Percentiles rank a stretch among this genome's conserved stretches.
Conservation (phyloP, 2,888 invertebrate species). For the Odiellus spinosus region DNA sequence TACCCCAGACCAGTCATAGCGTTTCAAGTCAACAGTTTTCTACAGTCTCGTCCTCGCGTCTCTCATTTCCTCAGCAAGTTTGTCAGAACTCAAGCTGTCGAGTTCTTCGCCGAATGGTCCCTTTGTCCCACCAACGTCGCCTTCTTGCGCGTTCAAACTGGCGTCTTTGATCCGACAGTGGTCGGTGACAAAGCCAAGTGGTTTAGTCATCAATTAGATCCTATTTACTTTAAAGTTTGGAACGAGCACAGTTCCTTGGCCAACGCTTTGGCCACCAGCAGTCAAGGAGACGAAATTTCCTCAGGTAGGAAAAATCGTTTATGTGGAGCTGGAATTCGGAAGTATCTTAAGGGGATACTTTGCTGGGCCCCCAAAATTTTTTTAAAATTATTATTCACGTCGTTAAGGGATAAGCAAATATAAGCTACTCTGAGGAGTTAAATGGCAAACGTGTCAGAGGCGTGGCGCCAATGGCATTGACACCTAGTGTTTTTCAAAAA, state of each 20-base stretch:
- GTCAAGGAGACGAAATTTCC: slow-evolving; percentile 11
- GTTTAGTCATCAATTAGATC: slow-evolving; percentile 76
- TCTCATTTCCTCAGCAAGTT: slow-evolving; percentile 80
- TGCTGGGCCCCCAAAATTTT: no score
- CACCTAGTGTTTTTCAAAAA: no score
- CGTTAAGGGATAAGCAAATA: no score
- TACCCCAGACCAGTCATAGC: slow-evolving; percentile 98
- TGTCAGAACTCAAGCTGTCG: slow-evolving; percentile 92
- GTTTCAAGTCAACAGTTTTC: slow-evolving; percentile 91
- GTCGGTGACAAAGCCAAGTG: slow-evolving; percentile 97
- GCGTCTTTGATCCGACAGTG: slow-evolving; percentile 73
- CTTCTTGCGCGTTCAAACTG: slow-evolving; percentile 43
- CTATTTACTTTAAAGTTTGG: slow-evolving; percentile 82
- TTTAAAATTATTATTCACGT: no score
- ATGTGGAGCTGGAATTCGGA: no score
- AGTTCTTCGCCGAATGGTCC: slow-evolving; percentile 97
- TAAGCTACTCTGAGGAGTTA: no score
- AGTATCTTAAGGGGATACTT: no score
- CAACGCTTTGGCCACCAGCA: slow-evolving; percentile 9
- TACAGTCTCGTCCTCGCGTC: slow-evolving; percentile 76
- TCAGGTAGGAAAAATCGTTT: no score
- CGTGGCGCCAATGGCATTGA: no score
- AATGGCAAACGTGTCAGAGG: no score
- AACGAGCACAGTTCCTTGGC: slow-evolving; percentile 47
- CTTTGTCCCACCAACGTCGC: slow-evolving; percentile 94